Percentiles rank a stretch among this genome's conserved stretches.
Evolutionary conservation across 2,888 invertebrate genomes (phyloP).

Genomic region (Priocnemis perturbator): DNA sequence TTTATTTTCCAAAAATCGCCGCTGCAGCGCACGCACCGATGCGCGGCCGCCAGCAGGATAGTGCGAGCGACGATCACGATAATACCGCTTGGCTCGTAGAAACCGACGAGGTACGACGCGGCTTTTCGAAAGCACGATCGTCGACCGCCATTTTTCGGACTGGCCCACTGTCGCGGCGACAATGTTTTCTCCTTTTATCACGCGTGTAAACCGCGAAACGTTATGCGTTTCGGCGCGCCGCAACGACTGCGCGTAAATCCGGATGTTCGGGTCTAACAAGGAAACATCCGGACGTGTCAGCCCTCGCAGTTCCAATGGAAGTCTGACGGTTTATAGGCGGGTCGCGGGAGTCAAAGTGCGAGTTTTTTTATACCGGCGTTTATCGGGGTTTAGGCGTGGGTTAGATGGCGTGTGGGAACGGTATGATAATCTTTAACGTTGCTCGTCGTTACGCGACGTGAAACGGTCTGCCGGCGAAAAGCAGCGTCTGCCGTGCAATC

Average conservation of each 20-base stretch:
- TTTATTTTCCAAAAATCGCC: conserved; percentile 59
- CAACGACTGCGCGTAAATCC: too few species aligned
- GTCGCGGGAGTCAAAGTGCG: neutral
- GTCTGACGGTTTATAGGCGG: neutral
- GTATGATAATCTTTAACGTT: neutral
- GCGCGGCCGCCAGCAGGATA: conserved; percentile 20
- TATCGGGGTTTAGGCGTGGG: too few species aligned
- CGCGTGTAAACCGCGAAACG: conserved; percentile 29
- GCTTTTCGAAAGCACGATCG: conserved; percentile 40
- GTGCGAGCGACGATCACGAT: conserved; percentile 52
- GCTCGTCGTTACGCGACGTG: neutral
- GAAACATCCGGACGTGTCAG: too few species aligned
- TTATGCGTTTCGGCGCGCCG: neutral
- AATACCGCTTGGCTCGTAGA: conserved; percentile 50
- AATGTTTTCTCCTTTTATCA: conserved; percentile 33
- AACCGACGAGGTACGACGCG: conserved; percentile 52
- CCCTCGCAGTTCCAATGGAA: too few species aligned
- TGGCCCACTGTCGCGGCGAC: conserved; percentile 18
- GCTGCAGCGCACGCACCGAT: conserved; percentile 42
- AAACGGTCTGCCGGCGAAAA: neutral
- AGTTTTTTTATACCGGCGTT: conserved; percentile 1
- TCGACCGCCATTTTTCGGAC: conserved; percentile 24
- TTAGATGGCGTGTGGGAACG: too few species aligned
- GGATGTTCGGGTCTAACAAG: too few species aligned
- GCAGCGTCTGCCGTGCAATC: too few species aligned